Conservation (phyloP, 2,797 vertebrate species). For the Dendrocincla fuliginosa region DNA sequence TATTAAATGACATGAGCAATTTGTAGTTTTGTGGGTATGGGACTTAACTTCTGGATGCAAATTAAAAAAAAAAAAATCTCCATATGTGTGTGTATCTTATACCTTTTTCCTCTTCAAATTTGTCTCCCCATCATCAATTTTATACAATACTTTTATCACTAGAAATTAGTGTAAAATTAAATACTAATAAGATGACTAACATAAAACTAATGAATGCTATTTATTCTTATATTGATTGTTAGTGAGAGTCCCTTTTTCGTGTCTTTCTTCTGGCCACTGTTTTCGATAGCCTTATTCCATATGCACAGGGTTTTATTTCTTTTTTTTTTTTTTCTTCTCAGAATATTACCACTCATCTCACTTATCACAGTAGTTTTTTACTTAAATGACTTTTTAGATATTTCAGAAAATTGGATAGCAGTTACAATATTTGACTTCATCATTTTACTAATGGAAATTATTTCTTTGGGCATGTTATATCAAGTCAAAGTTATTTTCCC, state of each 20-base stretch:
- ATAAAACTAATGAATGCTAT: neutral
- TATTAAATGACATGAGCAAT: accelerated
- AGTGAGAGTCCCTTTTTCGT: neutral
- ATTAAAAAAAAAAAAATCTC: neutral
- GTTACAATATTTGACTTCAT: neutral
- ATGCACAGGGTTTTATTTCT: neutral
- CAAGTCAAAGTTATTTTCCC: neutral
- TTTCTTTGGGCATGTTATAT: neutral
- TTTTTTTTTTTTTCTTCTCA: neutral
- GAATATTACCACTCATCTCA: neutral
- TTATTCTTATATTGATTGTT: neutral
- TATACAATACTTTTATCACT: neutral
- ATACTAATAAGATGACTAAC: neutral
- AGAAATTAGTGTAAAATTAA: neutral
- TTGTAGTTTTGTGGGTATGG: neutral
- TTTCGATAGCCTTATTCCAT: neutral
- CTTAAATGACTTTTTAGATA: neutral
- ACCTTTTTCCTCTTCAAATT: neutral
- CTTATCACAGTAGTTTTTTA: neutral
- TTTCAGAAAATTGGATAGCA: neutral
- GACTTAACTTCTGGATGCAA: neutral
- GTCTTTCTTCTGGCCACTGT: neutral
- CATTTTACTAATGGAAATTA: neutral
- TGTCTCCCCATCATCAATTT: neutral
- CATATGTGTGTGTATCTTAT: neutral